Evolutionary conservation across 92 coral and sea anemone genomes (phyloP).

Genomic region (Umimayanthus chanpuru): DNA sequence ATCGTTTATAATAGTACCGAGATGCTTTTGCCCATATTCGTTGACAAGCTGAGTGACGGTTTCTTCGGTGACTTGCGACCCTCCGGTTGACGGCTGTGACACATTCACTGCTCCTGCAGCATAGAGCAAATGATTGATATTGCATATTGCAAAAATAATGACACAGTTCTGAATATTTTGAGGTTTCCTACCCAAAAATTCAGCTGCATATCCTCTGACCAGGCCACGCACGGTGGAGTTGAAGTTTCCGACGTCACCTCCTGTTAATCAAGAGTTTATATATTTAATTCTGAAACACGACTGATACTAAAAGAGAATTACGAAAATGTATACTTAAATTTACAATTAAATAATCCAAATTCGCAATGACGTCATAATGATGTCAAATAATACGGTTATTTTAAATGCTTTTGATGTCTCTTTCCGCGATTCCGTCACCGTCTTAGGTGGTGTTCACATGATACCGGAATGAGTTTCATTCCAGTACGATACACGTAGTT

Average conservation of each 20-base stretch:
- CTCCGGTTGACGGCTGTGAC: background rate
- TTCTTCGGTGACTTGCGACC: constrained; percentile 19
- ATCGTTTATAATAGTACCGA: background rate
- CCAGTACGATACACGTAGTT: too few relatives aligned
- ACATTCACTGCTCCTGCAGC: constrained; percentile 17
- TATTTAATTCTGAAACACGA: too few relatives aligned
- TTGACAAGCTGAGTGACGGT: constrained; percentile 37
- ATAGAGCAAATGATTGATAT: background rate
- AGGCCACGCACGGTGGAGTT: background rate
- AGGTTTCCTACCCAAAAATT: background rate
- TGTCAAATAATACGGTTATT: too few relatives aligned
- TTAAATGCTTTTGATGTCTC: too few relatives aligned
- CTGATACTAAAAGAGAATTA: too few relatives aligned
- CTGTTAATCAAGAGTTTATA: background rate
- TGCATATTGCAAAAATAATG: background rate
- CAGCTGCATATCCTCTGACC: background rate
- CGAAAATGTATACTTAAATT: too few relatives aligned
- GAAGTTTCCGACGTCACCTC: background rate
- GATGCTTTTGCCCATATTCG: constrained; percentile 13
- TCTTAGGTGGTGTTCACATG: too few relatives aligned
- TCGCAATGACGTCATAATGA: too few relatives aligned
- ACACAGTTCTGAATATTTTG: too few relatives aligned
- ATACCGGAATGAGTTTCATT: too few relatives aligned
- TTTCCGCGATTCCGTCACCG: too few relatives aligned
- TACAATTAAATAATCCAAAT: too few relatives aligned